Percentiles rank a stretch among this genome's conserved stretches.
These are phyloP conservation scores for Xiphorhynchus elegans DNA, from an alignment of 2,113 vertebrate species.

Conservation along the genomic window DNA sequence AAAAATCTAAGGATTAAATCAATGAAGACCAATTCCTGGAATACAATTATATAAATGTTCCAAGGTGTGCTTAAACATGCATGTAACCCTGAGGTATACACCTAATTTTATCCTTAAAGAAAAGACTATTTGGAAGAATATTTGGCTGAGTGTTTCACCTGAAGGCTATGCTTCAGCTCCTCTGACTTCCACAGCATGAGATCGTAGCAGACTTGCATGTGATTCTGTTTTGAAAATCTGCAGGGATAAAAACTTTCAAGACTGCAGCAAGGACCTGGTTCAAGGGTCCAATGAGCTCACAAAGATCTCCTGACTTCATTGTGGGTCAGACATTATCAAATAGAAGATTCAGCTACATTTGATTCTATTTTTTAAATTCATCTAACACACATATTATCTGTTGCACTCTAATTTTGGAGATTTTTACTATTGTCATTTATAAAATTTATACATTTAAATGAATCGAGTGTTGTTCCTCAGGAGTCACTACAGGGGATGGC, in stretches of 20 bases:
- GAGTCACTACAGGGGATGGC: rapidly evolving
- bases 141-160: background rate
- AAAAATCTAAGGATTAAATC: background rate
- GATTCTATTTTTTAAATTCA: background rate
- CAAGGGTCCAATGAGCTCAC: background rate
- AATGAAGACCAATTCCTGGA: background rate
- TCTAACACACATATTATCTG: background rate
- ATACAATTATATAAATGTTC: background rate
- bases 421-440: background rate
- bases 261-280: background rate
- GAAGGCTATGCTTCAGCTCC: background rate
- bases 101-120: background rate
- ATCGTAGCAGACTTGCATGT: background rate
- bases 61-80: background rate
- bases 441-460: background rate
- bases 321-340: background rate
- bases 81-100: background rate
- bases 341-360: background rate
- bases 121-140: background rate
- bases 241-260: background rate
- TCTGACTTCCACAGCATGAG: background rate
- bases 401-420: background rate
- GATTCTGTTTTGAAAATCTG: background rate
- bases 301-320: background rate
- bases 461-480: background rate